Evolutionary conservation across 2,888 invertebrate genomes (phyloP).

Genomic region (Microplitis deprimator): DNA sequence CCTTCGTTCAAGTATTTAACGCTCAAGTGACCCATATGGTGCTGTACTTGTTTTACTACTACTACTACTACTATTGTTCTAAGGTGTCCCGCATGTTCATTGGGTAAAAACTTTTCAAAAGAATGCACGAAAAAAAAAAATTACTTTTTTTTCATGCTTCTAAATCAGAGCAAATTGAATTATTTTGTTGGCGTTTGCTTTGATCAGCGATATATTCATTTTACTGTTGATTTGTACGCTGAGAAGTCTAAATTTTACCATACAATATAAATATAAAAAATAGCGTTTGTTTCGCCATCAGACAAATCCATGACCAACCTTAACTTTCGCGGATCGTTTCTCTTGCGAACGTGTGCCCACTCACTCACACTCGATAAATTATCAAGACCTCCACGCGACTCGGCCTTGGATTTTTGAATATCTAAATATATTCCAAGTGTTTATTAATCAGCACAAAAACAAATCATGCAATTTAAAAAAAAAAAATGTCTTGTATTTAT

Average conservation of each 20-base stretch:
- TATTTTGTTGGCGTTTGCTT: background rate
- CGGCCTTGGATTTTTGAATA: conserved; percentile 28
- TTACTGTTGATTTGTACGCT: background rate
- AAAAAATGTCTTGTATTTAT: background rate
- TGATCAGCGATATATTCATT: background rate
- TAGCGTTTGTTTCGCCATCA: conserved; percentile 13
- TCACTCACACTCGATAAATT: conserved; percentile 42
- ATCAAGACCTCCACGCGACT: conserved; percentile 33
- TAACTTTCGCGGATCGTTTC: conserved; percentile 38
- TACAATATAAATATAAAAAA: conserved; percentile 13
- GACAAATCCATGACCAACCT: conserved; percentile 34
- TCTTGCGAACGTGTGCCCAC: conserved; percentile 33
- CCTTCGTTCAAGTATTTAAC: conserved; percentile 17
- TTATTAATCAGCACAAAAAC: conserved; percentile 7
- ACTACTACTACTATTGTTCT: conserved; percentile 17
- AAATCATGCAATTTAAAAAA: background rate
- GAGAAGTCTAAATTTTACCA: background rate
- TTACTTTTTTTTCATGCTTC: too few relatives aligned
- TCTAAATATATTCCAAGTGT: conserved; percentile 27
- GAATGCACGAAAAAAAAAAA: background rate
- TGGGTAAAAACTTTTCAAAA: background rate
- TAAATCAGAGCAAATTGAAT: background rate
- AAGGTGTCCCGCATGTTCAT: conserved; percentile 31
- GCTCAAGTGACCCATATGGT: conserved; percentile 36
- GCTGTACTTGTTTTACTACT: background rate